Base-by-base conservation (phyloP, 2,113 vertebrate species). In the Chaetura pelagica region DNA sequence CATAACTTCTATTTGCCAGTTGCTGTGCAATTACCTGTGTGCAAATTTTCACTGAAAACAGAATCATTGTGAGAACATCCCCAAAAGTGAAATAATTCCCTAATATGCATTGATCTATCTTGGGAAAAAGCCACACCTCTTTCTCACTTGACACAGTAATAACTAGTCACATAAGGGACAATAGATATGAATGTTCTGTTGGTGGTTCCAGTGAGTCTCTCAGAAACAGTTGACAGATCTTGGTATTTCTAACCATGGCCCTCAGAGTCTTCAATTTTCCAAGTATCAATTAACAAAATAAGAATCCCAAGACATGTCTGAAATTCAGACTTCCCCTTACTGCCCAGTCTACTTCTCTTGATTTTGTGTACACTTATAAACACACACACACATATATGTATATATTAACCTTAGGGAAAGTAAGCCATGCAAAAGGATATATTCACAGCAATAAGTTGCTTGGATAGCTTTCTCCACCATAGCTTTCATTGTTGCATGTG, bases 341-440 rank as follows among this genome's bases (percentile, higher is more conserved):
- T 78, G 15, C 59, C 9, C 64, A 26, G 4, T 59, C 30, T 71
- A 46, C 23, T 48, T 74, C 15, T 57, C 40, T 66, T 85, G 16
- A 61, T 81, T 49, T 35, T 68, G 2, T 16, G 15, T 10, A 12
- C 18, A 35, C 6, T 9, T 42, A 72, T 24, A 48, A 7, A 55
- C 6, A 69, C n/a, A 74, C 11, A 75, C n/a, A 51, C 2, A 42
- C 2, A 17, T 2, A 23, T 2, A 15, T 3, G n/a, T 20, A 24
- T 29, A 14, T 26, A 40, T 75, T 32, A 55, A 4, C 3, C 20
- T 40, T 68, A 38, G 61, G 40, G 18, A 68, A 79, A 54, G 29
- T 12, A 83, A 72, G 18, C 6, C 4, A n/a, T 46, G 49, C 4
- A 34, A 82, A 59, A 71, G 12, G 5, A 4, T 49, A 21, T 83